A percentile compares a stretch with the other conserved stretches of the same genome.
Evolutionary conservation across 53 echinoderm and acorn worm genomes (phyloP).

Genomic region (Stichopus horrens): DNA sequence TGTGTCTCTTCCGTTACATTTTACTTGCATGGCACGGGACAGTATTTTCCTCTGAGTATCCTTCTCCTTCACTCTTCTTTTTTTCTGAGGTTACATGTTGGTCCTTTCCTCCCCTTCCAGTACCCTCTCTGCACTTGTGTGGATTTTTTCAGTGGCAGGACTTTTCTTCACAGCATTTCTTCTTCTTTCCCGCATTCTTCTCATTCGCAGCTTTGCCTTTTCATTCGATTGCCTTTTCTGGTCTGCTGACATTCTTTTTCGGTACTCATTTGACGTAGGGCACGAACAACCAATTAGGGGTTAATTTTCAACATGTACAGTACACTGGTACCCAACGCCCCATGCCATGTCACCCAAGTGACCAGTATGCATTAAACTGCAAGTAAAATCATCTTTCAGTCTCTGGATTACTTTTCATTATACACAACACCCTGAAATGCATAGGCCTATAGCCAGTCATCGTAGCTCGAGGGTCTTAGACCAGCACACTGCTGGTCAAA

Average conservation of each 20-base stretch:
- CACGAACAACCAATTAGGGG: neutral
- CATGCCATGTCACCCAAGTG: no score
- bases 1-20: neutral
- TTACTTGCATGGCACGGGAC: neutral
- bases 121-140: slow-evolving; percentile 12
- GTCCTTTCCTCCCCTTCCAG: slow-evolving; percentile 15
- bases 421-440: no score
- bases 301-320: no score
- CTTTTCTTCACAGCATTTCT: slow-evolving; percentile 9
- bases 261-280: neutral
- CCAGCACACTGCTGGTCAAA: no score
- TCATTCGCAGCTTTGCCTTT: slow-evolving; percentile 5
- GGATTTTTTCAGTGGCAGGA: slow-evolving; percentile 14
- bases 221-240: slow-evolving; percentile 6
- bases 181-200: slow-evolving; percentile 8
- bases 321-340: no score
- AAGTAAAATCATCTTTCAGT: no score
- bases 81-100: slow-evolving; percentile 6
- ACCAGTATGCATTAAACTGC: no score
- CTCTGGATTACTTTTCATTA: no score
- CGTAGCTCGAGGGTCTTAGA: no score
- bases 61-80: slow-evolving; percentile 4
- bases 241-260: neutral
- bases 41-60: neutral
- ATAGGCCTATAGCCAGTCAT: no score